A percentile compares a stretch with the other conserved stretches of the same genome.
These are phyloP conservation scores for Stercorarius parasiticus DNA, from an alignment of 2,113 vertebrate genomes.

Conservation along the genomic window DNA sequence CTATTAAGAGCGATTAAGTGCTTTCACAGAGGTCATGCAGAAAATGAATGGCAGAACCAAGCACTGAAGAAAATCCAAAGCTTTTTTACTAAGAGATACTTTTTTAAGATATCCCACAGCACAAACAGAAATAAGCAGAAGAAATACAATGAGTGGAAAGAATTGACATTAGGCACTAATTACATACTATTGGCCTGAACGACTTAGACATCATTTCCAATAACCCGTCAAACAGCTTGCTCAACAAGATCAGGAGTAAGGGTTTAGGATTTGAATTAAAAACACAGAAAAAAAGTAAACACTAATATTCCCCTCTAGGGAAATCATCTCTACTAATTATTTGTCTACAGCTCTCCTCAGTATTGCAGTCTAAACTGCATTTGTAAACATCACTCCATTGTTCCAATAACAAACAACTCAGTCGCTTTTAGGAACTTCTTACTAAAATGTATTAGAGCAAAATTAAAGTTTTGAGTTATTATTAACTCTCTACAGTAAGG, in stretches of 20 bases:
- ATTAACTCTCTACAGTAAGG: background rate
- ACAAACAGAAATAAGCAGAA: background rate
- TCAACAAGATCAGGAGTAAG: conserved; percentile 28
- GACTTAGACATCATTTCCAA: background rate
- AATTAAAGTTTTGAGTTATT: background rate
- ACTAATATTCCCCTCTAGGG: conserved; percentile 17
- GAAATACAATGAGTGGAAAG: conserved; percentile 7
- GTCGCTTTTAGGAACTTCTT: background rate
- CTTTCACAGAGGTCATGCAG: conserved; percentile 52
- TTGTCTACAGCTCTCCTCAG: conserved; percentile 9
- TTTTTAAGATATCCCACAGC: conserved; percentile 17
- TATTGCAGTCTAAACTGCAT: background rate
- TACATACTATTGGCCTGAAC: background rate
- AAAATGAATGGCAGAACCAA: conserved; percentile 44
- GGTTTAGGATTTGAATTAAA: conserved; percentile 49
- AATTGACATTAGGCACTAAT: conserved; percentile 8
- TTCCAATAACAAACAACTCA: background rate
- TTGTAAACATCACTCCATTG: background rate
- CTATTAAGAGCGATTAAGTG: conserved; percentile 56
- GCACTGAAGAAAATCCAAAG: conserved; percentile 11
- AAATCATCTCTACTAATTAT: conserved; percentile 57
- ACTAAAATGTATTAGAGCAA: background rate
- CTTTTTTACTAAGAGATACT: background rate
- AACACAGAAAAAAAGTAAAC: conserved; percentile 8
- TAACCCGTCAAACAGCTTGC: conserved; percentile 25